Conservation (phyloP, 2,888 invertebrate species). For the Noctua fimbriata region DNA sequence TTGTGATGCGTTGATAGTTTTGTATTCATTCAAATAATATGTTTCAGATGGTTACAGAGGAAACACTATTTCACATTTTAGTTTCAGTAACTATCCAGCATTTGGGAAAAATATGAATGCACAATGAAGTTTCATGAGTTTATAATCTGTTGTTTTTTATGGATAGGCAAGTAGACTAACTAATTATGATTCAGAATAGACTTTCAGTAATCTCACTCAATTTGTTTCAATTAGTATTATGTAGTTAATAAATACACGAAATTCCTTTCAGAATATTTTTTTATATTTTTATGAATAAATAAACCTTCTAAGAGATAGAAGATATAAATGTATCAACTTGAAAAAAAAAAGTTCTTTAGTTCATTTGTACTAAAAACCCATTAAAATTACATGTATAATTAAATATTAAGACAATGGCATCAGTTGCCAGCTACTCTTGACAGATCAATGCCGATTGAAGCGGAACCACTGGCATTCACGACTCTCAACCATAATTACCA, state of each 20-base stretch:
- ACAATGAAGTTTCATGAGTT: neutral
- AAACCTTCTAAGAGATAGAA: neutral
- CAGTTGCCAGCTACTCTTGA: slow-evolving; percentile 71
- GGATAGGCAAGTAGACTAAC: neutral
- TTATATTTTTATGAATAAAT: neutral
- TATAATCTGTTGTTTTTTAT: neutral
- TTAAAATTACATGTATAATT: slow-evolving; percentile 55
- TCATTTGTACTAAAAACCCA: slow-evolving; percentile 6
- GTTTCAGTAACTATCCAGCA: neutral
- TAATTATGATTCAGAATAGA: neutral
- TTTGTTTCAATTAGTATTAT: neutral
- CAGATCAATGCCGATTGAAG: slow-evolving; percentile 81
- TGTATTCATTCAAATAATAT: neutral
- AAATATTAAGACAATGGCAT: slow-evolving; percentile 68
- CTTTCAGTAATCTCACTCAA: neutral
- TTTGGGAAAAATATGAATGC: neutral
- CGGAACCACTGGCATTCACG: slow-evolving; percentile 80
- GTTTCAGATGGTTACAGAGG: neutral
- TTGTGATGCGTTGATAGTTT: neutral
- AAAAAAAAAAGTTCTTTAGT: neutral
- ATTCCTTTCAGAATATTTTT: neutral
- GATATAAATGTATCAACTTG: neutral
- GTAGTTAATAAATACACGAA: neutral
- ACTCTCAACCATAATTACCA: slow-evolving; percentile 63
- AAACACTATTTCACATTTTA: neutral